A percentile compares a stretch with the other conserved stretches of the same genome.
Evolutionary conservation across 2,113 vertebrate genomes (phyloP).

Genomic region (Petaurus breviceps): DNA sequence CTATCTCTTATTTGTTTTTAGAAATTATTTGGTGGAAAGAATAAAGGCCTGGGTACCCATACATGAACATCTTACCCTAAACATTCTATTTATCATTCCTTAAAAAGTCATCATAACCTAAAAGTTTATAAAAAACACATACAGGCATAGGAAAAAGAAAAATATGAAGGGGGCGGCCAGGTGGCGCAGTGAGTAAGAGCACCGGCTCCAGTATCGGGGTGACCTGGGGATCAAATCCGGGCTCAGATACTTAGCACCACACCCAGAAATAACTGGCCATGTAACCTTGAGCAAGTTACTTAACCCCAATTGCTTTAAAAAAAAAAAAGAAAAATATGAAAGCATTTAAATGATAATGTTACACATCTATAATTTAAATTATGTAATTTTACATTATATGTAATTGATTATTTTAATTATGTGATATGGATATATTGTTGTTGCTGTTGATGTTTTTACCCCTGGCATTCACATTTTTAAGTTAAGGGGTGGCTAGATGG

Average conservation of each 20-base stretch:
- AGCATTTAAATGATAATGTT: neutral
- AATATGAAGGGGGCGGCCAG: too few species aligned
- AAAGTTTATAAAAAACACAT: neutral
- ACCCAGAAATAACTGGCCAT: too few species aligned
- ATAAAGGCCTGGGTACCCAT: conserved; percentile 9
- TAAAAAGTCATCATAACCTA: neutral
- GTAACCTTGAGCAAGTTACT: too few species aligned
- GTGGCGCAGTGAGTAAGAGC: too few species aligned
- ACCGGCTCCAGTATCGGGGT: too few species aligned
- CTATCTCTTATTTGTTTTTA: neutral
- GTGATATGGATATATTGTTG: neutral
- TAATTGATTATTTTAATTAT: neutral
- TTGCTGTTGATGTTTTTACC: neutral
- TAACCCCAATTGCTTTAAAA: too few species aligned
- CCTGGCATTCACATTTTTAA: neutral
- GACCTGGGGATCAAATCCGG: too few species aligned
- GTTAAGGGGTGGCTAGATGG: too few species aligned
- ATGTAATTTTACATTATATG: too few species aligned
- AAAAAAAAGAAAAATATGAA: neutral
- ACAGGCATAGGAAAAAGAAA: neutral
- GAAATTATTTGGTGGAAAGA: neutral
- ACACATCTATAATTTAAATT: neutral
- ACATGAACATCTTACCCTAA: conserved; percentile 32
- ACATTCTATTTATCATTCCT: conserved; percentile 41
- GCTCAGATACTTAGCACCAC: too few species aligned